Evolutionary conservation across 2,113 vertebrate genomes (phyloP).

Genomic region (Crotalus helleri): DNA sequence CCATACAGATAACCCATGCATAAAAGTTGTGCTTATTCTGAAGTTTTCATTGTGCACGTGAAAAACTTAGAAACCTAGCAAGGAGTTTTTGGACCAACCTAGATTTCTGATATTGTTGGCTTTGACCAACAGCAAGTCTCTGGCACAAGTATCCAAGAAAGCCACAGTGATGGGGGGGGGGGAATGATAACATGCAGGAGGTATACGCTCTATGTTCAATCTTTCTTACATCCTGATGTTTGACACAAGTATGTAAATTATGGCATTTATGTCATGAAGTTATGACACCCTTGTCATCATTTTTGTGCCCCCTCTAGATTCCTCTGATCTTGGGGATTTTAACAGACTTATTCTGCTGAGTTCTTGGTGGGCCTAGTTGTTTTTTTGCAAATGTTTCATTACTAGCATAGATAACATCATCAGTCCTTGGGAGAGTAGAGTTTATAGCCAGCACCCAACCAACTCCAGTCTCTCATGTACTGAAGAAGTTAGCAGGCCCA

Average conservation of each 20-base stretch:
- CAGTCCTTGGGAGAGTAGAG: background rate
- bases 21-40: background rate
- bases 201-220: background rate
- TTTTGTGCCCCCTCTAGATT: background rate
- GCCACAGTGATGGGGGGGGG: background rate
- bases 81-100: background rate
- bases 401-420: background rate
- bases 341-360: background rate
- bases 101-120: background rate
- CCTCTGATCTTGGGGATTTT: background rate
- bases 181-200: background rate
- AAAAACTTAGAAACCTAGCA: background rate
- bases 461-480: background rate
- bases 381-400: background rate
- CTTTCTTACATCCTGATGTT: background rate
- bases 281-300: background rate
- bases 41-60: background rate
- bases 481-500: background rate
- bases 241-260: background rate
- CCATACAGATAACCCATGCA: background rate
- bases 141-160: background rate
- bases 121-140: background rate
- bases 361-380: background rate
- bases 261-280: background rate
- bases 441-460: background rate